phyloP scores from a whole-genome alignment of 2,113 vertebrate species.

The Trochalopteron elliotii region DNA sequence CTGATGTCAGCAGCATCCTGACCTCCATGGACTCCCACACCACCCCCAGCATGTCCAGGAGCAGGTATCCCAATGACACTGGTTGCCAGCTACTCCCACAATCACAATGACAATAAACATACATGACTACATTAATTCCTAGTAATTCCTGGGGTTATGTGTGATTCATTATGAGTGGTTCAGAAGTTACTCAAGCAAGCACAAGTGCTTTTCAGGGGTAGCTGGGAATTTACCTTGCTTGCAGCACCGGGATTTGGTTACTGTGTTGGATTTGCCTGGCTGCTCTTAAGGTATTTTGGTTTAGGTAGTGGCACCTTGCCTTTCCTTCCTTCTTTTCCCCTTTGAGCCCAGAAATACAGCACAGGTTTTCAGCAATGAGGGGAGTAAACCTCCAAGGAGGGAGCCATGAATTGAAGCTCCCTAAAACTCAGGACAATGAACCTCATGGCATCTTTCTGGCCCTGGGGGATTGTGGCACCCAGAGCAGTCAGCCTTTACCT shows the following conservation, averaged over 20 bases:
- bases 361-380: neutral
- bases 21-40: neutral
- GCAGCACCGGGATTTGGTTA: neutral
- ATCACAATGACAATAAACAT: neutral
- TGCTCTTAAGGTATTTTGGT: neutral
- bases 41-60: neutral
- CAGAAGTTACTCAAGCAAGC: neutral
- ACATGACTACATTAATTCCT: neutral
- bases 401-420: neutral
- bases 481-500: neutral
- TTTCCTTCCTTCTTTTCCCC: neutral
- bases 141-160: neutral
- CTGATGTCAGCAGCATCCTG: neutral
- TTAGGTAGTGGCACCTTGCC: neutral
- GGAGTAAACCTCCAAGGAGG: neutral
- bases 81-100: neutral
- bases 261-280: neutral
- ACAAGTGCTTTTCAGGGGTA: neutral
- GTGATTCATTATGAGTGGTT: neutral
- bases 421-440: neutral
- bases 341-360: neutral
- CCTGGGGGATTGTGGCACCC: neutral
- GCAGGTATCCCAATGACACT: neutral
- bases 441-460: neutral
- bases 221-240: neutral